Conservation (phyloP, 2,113 vertebrate species). For the Fregata magnificens region DNA sequence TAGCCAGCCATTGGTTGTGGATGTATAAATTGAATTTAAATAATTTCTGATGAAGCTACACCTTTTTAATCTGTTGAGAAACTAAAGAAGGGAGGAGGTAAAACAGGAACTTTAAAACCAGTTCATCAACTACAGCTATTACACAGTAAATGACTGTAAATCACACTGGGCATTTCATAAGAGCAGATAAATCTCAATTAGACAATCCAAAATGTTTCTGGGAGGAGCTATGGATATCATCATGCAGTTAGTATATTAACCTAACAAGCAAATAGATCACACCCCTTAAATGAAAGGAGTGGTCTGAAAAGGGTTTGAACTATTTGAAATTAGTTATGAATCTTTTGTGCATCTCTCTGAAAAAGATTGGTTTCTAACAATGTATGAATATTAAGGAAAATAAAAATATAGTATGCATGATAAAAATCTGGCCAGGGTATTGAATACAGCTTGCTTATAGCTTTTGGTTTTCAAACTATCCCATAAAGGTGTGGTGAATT, state of each 20-base stretch:
- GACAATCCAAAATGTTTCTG: not conserved
- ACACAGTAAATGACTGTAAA: not conserved
- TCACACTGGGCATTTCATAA: conserved; percentile 3
- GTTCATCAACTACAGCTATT: conserved; percentile 15
- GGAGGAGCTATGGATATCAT: not conserved
- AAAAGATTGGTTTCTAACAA: not conserved
- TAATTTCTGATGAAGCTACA: not conserved
- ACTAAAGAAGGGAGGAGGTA: conserved; percentile 1
- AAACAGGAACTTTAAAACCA: conserved; percentile 41
- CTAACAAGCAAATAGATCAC: not conserved
- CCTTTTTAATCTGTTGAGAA: not conserved
- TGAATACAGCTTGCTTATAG: not conserved
- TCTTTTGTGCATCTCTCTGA: not conserved
- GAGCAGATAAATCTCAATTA: not conserved
- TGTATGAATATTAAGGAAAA: not conserved
- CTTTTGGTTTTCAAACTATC: not conserved
- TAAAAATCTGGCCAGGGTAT: not conserved
- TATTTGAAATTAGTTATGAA: not conserved
- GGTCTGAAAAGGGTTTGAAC: not conserved
- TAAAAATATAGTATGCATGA: not conserved
- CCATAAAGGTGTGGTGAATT: not conserved
- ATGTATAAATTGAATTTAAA: not conserved
- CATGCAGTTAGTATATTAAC: not conserved
- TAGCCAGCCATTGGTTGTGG: not conserved
- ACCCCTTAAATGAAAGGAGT: not conserved